Evolutionary conservation across 2,888 invertebrate species (phyloP).

Genomic region (Dasysyrphus albostriatus): DNA sequence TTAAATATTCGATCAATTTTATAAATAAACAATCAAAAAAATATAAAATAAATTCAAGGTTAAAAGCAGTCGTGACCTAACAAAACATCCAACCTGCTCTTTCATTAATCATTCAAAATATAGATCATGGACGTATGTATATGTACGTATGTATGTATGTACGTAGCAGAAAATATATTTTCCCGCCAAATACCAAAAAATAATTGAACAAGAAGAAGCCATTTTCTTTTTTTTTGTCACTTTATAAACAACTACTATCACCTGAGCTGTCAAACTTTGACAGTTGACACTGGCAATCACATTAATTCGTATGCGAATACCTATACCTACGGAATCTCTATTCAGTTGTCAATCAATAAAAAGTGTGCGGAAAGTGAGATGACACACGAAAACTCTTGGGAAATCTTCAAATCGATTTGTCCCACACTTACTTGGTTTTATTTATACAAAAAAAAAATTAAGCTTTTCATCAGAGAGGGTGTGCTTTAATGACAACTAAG

Average conservation of each 20-base stretch:
- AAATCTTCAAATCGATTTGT: constrained; percentile 31
- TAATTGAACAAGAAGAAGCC: neutral
- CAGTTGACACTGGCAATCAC: too few relatives aligned
- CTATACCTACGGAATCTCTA: constrained; percentile 39
- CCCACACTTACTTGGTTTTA: constrained; percentile 10
- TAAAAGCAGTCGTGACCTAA: constrained; percentile 14
- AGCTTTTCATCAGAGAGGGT: neutral
- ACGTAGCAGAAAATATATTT: neutral
- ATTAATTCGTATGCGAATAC: neutral
- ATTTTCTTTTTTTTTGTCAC: neutral
- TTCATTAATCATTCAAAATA: neutral
- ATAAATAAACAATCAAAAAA: neutral
- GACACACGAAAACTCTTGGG: constrained; percentile 21
- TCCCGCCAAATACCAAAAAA: constrained; percentile 2
- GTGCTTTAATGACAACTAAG: constrained; percentile 34
- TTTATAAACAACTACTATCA: too few relatives aligned
- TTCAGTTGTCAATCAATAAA: constrained; percentile 39
- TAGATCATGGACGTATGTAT: neutral
- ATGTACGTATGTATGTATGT: too few relatives aligned
- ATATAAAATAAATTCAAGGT: neutral
- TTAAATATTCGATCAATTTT: neutral
- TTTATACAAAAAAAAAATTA: neutral
- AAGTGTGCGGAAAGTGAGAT: constrained; percentile 6
- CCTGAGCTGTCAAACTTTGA: too few relatives aligned
- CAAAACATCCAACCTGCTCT: neutral